Percentiles rank a stretch among this genome's conserved stretches.
These are phyloP conservation scores for Etheostoma perlongum DNA, from an alignment of 2,797 vertebrate genomes.

Conservation along the genomic window DNA sequence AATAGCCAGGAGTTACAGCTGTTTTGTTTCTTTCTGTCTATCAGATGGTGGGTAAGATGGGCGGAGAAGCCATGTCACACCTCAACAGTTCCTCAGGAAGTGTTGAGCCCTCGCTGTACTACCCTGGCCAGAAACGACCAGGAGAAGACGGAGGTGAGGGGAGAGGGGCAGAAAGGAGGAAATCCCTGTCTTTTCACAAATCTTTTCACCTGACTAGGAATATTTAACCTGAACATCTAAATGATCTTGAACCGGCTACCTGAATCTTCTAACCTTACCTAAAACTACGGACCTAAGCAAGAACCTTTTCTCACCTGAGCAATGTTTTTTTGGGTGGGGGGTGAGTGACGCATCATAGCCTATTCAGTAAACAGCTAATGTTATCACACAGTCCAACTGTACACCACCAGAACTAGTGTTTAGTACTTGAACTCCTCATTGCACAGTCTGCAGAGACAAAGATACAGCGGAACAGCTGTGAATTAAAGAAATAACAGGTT, in stretches of 20 bases:
- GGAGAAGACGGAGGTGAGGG: slow-evolving; percentile 76
- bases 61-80: slow-evolving; percentile 75
- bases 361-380: too few relatives aligned
- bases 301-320: neutral
- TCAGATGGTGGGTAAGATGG: slow-evolving; percentile 79
- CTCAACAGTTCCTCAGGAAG: slow-evolving; percentile 78
- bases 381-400: too few relatives aligned
- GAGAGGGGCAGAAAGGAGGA: neutral
- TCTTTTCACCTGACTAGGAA: neutral
- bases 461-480: too few relatives aligned
- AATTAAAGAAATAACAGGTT: too few relatives aligned
- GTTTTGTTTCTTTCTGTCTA: slow-evolving; percentile 10
- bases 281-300: too few relatives aligned
- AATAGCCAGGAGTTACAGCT: slow-evolving; percentile 2
- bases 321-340: too few relatives aligned
- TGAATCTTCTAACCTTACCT: neutral
- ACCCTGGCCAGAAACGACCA: slow-evolving; percentile 72
- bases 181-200: neutral
- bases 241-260: too few relatives aligned
- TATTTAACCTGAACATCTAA: too few relatives aligned
- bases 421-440: too few relatives aligned
- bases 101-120: slow-evolving; percentile 74
- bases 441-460: too few relatives aligned
- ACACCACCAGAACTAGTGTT: too few relatives aligned
- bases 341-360: too few relatives aligned